phyloP scores from a whole-genome alignment of 1,140 invertebrate species.

The Bombus sibiricus region DNA sequence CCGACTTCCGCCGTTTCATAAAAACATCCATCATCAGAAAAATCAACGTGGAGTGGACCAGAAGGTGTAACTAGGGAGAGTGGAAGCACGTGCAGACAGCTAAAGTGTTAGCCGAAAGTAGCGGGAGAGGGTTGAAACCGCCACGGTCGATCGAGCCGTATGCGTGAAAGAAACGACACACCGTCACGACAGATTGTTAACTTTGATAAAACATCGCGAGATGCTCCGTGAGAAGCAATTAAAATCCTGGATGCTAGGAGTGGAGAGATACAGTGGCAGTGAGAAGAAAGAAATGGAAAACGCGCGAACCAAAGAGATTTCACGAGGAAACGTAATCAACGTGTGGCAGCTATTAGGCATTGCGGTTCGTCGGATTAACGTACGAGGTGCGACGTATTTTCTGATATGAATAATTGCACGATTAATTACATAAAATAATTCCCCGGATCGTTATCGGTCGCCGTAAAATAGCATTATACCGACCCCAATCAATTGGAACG shows the following conservation, averaged over 20 bases:
- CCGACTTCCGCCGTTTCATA: too few species aligned
- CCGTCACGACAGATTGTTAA: not conserved
- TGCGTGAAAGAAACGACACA: not conserved
- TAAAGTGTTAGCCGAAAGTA: too few species aligned
- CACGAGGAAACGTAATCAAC: not conserved
- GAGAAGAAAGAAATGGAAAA: not conserved
- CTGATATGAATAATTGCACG: conserved; percentile 47
- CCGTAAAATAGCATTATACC: conserved; percentile 41
- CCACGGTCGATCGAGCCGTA: not conserved
- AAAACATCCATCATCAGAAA: too few species aligned
- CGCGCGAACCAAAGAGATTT: not conserved
- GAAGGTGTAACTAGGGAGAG: too few species aligned
- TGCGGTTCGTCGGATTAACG: not conserved
- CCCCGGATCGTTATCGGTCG: conserved; percentile 21
- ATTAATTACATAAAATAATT: conserved; percentile 51
- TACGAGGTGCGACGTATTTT: conserved; percentile 4
- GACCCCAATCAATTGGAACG: conserved; percentile 42
- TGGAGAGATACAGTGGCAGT: too few species aligned
- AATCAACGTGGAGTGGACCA: too few species aligned
- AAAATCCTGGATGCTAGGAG: not conserved
- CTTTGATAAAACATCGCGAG: not conserved
- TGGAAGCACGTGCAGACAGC: too few species aligned
- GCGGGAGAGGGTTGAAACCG: fast-evolving
- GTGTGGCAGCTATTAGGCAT: not conserved
- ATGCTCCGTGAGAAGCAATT: not conserved